phyloP scores from a whole-genome alignment of 2,797 vertebrate species.

The Eleutherodactylus coqui region DNA sequence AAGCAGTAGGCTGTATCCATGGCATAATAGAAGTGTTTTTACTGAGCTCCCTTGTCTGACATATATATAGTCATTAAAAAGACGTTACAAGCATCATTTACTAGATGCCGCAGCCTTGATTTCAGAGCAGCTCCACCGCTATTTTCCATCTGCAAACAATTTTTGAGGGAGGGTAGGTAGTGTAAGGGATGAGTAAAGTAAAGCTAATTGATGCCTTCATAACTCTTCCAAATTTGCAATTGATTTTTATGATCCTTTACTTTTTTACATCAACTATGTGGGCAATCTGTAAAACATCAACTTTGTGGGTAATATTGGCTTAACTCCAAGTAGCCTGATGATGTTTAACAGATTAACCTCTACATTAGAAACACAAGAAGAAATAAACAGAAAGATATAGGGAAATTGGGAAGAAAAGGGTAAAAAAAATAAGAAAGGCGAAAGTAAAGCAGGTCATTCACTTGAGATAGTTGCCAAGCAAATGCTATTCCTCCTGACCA shows the following conservation, averaged over 20 bases:
- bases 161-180: slow-evolving; percentile 30
- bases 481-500: background rate
- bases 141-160: slow-evolving; percentile 54
- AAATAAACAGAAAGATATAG: background rate
- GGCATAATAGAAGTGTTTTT: slow-evolving; percentile 12
- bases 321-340: slow-evolving; percentile 21
- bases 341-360: slow-evolving; percentile 24
- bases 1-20: background rate
- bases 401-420: background rate
- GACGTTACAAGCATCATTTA: slow-evolving; percentile 58
- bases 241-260: slow-evolving; percentile 37
- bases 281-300: slow-evolving; percentile 33
- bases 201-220: slow-evolving; percentile 39
- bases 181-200: slow-evolving; percentile 33
- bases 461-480: background rate
- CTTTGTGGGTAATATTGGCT: slow-evolving; percentile 18
- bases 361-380: background rate
- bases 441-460: background rate
- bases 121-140: slow-evolving; percentile 15
- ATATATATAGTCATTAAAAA: slow-evolving; percentile 54
- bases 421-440: background rate
- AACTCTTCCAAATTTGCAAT: slow-evolving; percentile 31
- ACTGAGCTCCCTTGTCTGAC: slow-evolving; percentile 11
- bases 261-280: slow-evolving; percentile 29
- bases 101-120: slow-evolving; percentile 48